Evolutionary conservation across 2,888 invertebrate species (phyloP).

Genomic region (Callyntrura guangdongensis): DNA sequence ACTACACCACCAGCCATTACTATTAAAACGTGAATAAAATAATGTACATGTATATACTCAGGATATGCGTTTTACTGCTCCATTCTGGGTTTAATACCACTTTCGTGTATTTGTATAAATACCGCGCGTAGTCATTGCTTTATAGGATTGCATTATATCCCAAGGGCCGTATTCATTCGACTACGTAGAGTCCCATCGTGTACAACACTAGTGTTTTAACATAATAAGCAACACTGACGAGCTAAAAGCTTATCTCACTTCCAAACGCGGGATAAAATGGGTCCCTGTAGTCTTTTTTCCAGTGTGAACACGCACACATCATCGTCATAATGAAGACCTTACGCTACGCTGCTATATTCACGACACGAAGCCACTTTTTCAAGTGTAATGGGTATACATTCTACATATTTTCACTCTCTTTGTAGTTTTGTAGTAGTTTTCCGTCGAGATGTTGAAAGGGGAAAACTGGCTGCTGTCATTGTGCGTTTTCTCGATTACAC

Average conservation of each 20-base stretch:
- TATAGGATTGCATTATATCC: slow-evolving; percentile 33
- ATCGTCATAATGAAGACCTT: slow-evolving; percentile 40
- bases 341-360: background rate
- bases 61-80: background rate
- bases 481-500: background rate
- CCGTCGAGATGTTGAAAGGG: no score
- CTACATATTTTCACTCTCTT: background rate
- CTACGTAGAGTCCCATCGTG: slow-evolving; percentile 45
- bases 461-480: background rate
- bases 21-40: background rate
- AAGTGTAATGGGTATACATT: background rate
- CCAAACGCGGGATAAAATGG: slow-evolving; percentile 58
- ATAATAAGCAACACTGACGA: slow-evolving; percentile 60
- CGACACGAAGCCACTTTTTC: slow-evolving; percentile 20
- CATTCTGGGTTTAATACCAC: background rate
- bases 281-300: slow-evolving; percentile 55
- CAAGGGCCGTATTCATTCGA: slow-evolving; percentile 62
- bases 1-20: slow-evolving; percentile 49
- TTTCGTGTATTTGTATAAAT: background rate
- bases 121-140: slow-evolving; percentile 7
- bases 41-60: background rate
- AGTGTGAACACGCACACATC: slow-evolving; percentile 32
- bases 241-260: slow-evolving; percentile 61
- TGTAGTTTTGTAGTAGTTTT: no score
- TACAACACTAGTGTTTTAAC: slow-evolving; percentile 52